Evolutionary conservation across 2,113 vertebrate genomes (phyloP).

Genomic region (Sciurus niger): DNA sequence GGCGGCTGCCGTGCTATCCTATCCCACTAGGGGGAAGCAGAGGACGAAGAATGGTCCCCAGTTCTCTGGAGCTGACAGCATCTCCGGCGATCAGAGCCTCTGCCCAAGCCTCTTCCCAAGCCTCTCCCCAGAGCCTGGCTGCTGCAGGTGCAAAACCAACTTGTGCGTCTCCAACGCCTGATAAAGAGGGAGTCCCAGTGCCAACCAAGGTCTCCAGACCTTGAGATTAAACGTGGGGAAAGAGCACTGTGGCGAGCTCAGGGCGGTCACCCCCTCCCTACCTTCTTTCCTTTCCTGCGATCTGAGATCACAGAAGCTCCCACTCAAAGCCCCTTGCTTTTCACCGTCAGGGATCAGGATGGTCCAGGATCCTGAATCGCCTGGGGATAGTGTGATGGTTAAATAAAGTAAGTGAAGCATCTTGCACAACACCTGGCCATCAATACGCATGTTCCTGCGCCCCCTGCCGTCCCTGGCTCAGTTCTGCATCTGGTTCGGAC

Average conservation of each 20-base stretch:
- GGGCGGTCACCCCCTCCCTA: background rate
- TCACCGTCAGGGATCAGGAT: background rate
- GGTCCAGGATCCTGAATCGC: background rate
- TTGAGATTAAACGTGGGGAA: background rate
- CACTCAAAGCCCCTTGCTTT: background rate
- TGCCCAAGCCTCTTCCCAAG: too few relatives aligned
- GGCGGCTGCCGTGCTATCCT: background rate
- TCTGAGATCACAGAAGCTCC: background rate
- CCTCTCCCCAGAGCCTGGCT: background rate
- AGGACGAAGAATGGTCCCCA: conserved; percentile 57
- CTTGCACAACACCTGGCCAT: background rate
- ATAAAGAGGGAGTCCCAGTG: background rate
- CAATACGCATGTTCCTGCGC: background rate
- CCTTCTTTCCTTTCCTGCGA: background rate
- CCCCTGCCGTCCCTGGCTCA: background rate
- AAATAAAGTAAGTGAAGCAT: background rate
- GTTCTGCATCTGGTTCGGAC: background rate
- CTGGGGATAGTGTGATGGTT: background rate
- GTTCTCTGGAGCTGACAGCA: fast-evolving
- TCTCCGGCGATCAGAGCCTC: fast-evolving
- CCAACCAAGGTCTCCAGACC: background rate
- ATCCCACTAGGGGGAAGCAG: conserved; percentile 68
- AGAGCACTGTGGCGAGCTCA: background rate
- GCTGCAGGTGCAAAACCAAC: background rate
- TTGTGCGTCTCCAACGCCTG: background rate